phyloP scores from a whole-genome alignment of 1,140 invertebrate species.

The Carcinoscorpius rotundicauda region DNA sequence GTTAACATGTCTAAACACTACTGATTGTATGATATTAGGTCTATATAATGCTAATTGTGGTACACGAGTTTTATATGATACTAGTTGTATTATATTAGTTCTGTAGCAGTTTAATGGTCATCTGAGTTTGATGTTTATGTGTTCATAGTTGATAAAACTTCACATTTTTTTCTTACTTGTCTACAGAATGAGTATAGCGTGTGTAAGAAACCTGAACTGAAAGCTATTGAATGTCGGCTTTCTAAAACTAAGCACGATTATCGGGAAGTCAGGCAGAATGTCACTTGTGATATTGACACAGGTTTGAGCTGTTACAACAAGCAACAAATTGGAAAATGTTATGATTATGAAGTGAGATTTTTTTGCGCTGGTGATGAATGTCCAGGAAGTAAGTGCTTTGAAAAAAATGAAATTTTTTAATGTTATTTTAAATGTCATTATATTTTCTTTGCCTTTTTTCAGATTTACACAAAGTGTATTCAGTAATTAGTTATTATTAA shows the following conservation, averaged over 20 bases:
- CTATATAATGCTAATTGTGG: too few species aligned
- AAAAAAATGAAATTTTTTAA: constrained; percentile 6
- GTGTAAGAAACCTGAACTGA: constrained; percentile 10
- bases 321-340: constrained; percentile 12
- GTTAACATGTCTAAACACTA: too few species aligned
- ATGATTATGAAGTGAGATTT: constrained; percentile 20
- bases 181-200: constrained; percentile 8
- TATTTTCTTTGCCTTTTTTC: too few species aligned
- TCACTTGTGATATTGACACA: constrained; percentile 7
- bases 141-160: background rate
- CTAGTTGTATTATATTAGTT: too few species aligned
- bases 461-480: too few species aligned
- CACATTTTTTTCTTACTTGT: background rate
- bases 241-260: constrained; percentile 7
- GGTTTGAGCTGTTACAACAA: constrained; percentile 14
- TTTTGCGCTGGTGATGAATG: constrained; percentile 18
- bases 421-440: background rate
- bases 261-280: constrained; percentile 7
- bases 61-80: too few species aligned
- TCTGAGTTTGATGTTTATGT: too few species aligned
- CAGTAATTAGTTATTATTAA: too few species aligned
- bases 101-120: too few species aligned
- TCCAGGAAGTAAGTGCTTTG: constrained; percentile 9
- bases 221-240: constrained; percentile 13
- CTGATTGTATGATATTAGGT: too few species aligned